Conservation (phyloP, 2,113 vertebrate genomes). For the Ibidorhyncha struthersii region DNA sequence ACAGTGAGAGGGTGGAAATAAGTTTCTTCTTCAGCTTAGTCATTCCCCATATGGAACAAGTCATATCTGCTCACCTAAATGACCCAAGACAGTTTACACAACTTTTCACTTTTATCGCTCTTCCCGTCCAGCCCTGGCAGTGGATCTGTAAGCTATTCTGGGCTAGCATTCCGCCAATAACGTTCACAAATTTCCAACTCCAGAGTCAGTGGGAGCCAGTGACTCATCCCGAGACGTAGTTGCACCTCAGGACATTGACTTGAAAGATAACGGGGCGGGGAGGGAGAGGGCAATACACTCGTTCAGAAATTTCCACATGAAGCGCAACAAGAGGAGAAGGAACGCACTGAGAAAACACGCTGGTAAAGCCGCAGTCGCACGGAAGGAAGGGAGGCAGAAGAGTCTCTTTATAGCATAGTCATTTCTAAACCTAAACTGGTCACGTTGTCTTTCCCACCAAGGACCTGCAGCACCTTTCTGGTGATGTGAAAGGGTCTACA, state of each 20-base stretch:
- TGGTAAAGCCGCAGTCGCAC: neutral
- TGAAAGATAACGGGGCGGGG: fast-evolving
- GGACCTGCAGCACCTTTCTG: neutral
- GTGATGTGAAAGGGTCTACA: neutral
- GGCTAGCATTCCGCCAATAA: neutral
- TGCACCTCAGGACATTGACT: neutral
- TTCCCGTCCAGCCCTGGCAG: neutral
- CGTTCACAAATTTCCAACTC: neutral
- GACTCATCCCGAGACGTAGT: neutral
- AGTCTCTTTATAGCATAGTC: neutral
- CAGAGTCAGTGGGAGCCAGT: neutral
- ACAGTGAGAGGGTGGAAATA: neutral
- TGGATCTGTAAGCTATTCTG: neutral
- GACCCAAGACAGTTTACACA: neutral
- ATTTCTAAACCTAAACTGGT: neutral
- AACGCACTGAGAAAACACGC: neutral
- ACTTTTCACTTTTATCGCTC: neutral
- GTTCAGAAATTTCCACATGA: neutral
- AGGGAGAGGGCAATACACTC: neutral
- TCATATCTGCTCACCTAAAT: neutral
- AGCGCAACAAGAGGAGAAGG: neutral
- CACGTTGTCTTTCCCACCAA: neutral
- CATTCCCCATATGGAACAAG: fast-evolving
- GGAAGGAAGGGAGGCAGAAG: neutral
- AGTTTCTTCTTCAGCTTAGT: neutral